Conservation (phyloP, 2,113 vertebrate species). For the Acinonyx jubatus region DNA sequence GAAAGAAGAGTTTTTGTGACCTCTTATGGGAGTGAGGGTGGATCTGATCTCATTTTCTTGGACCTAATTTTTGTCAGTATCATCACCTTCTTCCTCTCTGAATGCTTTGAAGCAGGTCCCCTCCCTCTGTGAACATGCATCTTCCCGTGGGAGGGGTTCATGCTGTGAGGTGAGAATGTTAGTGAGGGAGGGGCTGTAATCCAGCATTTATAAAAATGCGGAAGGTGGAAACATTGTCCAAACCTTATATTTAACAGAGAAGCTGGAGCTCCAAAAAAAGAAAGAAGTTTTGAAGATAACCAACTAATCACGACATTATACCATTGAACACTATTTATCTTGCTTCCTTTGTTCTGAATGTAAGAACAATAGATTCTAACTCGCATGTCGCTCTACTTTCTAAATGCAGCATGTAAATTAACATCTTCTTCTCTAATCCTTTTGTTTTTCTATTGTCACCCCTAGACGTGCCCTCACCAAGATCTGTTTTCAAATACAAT, state of each 20-base stretch:
- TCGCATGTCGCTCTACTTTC: background rate
- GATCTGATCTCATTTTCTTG: background rate
- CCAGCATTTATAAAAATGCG: background rate
- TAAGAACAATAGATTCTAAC: background rate
- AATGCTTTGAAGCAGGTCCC: background rate
- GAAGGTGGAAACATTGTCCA: background rate
- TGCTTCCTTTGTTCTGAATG: slow-evolving; percentile 26
- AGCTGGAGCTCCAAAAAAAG: background rate
- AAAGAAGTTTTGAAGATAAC: background rate
- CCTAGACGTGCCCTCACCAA: background rate
- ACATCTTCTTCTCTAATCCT: background rate
- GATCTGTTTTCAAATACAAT: background rate
- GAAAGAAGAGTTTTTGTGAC: background rate
- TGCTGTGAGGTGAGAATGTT: background rate
- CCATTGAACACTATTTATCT: background rate
- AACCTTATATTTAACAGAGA: background rate
- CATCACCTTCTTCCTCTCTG: background rate
- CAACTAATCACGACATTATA: background rate
- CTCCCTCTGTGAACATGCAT: background rate
- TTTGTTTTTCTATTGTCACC: background rate
- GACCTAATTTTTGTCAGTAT: background rate
- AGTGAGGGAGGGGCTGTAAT: no score
- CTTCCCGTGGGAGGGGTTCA: background rate
- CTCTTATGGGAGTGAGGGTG: background rate
- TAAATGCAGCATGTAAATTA: background rate